Base-by-base conservation (phyloP, 2,888 invertebrate species). In the Brachynemurus nebulosus region DNA sequence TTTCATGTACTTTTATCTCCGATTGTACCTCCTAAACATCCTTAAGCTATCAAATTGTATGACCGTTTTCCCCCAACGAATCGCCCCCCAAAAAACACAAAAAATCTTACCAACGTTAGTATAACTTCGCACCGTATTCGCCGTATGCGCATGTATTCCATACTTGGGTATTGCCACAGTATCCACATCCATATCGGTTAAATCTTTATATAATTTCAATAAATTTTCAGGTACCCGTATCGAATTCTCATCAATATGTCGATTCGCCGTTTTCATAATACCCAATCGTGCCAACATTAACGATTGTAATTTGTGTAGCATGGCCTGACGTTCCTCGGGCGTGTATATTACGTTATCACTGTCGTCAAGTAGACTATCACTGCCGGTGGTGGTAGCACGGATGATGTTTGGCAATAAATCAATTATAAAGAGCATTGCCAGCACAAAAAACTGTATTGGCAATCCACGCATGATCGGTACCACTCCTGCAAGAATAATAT, bases 41-140 rank as follows among this genome's bases (percentile, higher is more conserved):
- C n/a, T n/a, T n/a, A n/a, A n/a, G n/a, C n/a, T n/a, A n/a, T n/a
- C n/a, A n/a, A n/a, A n/a, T n/a, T n/a, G n/a, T n/a, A n/a, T n/a
- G n/a, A n/a, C n/a, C n/a, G n/a, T n/a, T n/a, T n/a, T n/a, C n/a
- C n/a, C n/a, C n/a, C n/a, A n/a, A n/a, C n/a, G n/a, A n/a, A n/a
- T n/a, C n/a, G n/a, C n/a, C n/a, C n/a, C n/a, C n/a, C n/a, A n/a
- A n/a, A n/a, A n/a, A n/a, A n/a, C n/a, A n/a, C n/a, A n/a, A n/a
- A n/a, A n/a, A n/a, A n/a, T n/a, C 75, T 70, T 62, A 82, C 82
- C 80, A 64, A 74, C 70, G 69, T 88, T 88, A 58, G 78, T 76
- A 69, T 82, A 89, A 64, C 85, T 84, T 60, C 89, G 72, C 50
- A 86, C 82, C 45, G 88, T 89, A 66, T 90, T 89, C 53, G 89